Conservation (phyloP, 1,140 invertebrate species). For the Drosophila punjabiensis region DNA sequence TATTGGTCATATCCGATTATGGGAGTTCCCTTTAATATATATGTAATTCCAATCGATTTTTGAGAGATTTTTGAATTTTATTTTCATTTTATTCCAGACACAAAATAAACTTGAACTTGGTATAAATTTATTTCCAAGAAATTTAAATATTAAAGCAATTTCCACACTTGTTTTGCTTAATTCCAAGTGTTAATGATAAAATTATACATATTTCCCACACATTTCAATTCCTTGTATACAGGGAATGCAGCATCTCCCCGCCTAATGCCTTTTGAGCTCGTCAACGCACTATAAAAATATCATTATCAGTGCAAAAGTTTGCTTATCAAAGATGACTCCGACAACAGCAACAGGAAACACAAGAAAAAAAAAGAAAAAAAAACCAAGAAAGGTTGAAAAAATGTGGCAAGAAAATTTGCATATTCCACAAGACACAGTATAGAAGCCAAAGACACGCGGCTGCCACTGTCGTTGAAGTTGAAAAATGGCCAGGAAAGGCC, state of each 20-base stretch:
- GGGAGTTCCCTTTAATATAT: background rate
- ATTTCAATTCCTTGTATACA: background rate
- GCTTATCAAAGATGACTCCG: constrained; percentile 63
- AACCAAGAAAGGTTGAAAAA: constrained; percentile 36
- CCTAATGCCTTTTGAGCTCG: constrained; percentile 68
- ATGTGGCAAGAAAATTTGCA: constrained; percentile 76
- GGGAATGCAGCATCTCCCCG: background rate
- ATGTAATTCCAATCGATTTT: background rate
- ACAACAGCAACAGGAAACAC: constrained; percentile 49
- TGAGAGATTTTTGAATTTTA: background rate
- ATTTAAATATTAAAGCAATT: background rate
- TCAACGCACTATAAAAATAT: constrained; percentile 84
- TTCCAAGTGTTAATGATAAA: background rate
- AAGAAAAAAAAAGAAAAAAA: constrained; percentile 41
- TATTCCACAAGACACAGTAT: constrained; percentile 63
- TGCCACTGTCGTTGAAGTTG: constrained; percentile 74
- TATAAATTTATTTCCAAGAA: background rate
- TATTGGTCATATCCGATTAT: constrained; percentile 3
- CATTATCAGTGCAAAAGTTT: constrained; percentile 80
- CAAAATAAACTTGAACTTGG: background rate
- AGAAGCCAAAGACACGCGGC: constrained; percentile 40
- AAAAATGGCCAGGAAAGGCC: constrained; percentile 65
- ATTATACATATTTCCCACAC: background rate
- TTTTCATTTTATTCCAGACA: background rate
- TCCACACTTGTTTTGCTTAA: background rate